Evolutionary conservation across 2,888 invertebrate species (phyloP), one percentile per base, ranked within the genome.

Genomic region (Idaea straminata): DNA sequence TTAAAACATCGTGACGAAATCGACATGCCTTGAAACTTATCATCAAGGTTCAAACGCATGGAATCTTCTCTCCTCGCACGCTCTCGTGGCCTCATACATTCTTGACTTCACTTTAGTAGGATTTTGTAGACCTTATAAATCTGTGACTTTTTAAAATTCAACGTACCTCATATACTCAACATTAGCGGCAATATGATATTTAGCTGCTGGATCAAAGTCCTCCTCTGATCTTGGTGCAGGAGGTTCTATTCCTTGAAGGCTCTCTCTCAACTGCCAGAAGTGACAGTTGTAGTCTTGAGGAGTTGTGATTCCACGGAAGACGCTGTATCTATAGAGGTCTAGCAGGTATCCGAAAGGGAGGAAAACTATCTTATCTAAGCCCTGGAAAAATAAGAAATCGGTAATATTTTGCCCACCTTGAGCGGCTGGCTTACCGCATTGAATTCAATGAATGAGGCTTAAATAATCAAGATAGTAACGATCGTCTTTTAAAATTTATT

Each of bases 321-420:
- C 94, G 61, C 95, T 94, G 87, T 96, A 96, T 64, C 96, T 94
- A 87, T 95, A 96, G 47, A 94, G 80, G 66, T 96, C 96, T 73
- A 96, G 93, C 0, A 96, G 87, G 75, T 95, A 96, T 0, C 91
- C 95, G 74, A 95, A 95, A 0, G 96, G 96, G 2, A 96, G 86
- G 80, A 96, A 96, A 0, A 95, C 94, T 15, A 96, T 94, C 78
- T 96, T 96, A 15, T 95, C 94, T 34, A 96, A 86, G 15, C 95
- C 95, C 93, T 94, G 82, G 1, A 85, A 82, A 57, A 6, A 47
- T 6, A 7, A 47, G 10, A 7, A 47, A 47, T 10, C 13, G 10
- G 25, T n/a, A 25, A 25, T 25, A 25, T 25, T 25, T 25, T 25
- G 25, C 25, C 25, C 25, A 25, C 25, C 3, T 25, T 3, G 3